Percentiles rank a stretch among this genome's conserved stretches.
Conservation (phyloP, 2,888 invertebrate species). For the Apamea anceps region DNA sequence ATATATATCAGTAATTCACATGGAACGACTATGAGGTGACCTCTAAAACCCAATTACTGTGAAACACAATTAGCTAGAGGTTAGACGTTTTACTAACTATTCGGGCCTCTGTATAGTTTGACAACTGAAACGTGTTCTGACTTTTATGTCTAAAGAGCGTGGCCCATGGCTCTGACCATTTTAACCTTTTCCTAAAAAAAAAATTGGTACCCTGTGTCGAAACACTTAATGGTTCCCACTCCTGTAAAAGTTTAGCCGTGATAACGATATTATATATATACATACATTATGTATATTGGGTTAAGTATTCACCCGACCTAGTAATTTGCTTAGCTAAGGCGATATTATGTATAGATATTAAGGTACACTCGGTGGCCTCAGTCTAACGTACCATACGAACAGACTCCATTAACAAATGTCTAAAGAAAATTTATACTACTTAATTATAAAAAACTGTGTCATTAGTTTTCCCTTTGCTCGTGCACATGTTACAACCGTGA, state of each 20-base stretch:
- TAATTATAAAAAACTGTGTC: conserved; percentile 7
- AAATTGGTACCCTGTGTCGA: too few species aligned
- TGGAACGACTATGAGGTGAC: conserved; percentile 10
- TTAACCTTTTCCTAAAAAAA: neutral
- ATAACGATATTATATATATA: neutral
- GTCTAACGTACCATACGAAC: neutral
- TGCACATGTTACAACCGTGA: neutral
- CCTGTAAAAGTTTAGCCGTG: neutral
- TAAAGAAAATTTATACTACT: conserved; percentile 1
- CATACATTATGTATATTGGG: neutral
- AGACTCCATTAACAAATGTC: neutral
- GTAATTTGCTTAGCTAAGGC: neutral
- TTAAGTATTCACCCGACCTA: neutral
- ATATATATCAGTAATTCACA: neutral
- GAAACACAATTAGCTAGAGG: conserved; percentile 23
- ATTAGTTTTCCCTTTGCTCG: conserved; percentile 6
- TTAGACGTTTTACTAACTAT: neutral
- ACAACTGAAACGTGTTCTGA: neutral
- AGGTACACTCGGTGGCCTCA: neutral
- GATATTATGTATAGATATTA: neutral
- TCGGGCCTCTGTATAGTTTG: conserved; percentile 10
- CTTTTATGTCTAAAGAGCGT: neutral
- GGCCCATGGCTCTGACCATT: neutral
- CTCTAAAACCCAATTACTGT: conserved; percentile 29
- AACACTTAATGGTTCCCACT: neutral